Evolutionary conservation across 2,113 vertebrate genomes (phyloP).

Genomic region (Aix galericulata): DNA sequence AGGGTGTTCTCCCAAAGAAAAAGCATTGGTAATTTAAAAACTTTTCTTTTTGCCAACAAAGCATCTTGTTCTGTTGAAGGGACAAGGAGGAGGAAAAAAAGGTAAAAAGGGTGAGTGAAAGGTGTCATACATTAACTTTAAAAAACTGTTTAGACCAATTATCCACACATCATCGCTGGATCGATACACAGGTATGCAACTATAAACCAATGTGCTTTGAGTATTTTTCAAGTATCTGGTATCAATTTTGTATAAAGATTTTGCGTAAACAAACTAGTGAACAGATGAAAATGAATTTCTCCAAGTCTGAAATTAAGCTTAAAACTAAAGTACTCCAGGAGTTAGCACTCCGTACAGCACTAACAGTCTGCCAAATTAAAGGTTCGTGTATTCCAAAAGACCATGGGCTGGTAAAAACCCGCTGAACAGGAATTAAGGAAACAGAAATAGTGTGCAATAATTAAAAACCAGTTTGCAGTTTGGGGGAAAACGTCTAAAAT

Average conservation of each 20-base stretch:
- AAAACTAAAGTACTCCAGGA: slow-evolving; percentile 68
- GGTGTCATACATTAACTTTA: background rate
- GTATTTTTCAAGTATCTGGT: slow-evolving; percentile 73
- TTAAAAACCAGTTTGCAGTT: slow-evolving; percentile 64
- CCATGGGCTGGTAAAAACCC: slow-evolving; percentile 59
- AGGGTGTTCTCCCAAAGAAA: slow-evolving; percentile 18
- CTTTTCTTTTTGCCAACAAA: slow-evolving; percentile 31
- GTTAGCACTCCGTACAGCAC: slow-evolving; percentile 68
- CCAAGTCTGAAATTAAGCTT: slow-evolving; percentile 69
- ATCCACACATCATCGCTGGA: slow-evolving; percentile 27
- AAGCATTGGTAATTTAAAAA: slow-evolving; percentile 34
- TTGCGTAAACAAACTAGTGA: slow-evolving; percentile 66
- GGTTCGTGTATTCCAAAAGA: slow-evolving; percentile 51
- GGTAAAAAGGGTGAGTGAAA: slow-evolving; percentile 23
- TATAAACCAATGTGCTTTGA: slow-evolving; percentile 72
- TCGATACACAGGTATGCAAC: slow-evolving; percentile 17
- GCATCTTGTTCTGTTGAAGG: slow-evolving; percentile 49
- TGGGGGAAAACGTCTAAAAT: slow-evolving; percentile 65
- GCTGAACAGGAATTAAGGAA: slow-evolving; percentile 68
- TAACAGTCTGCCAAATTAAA: slow-evolving; percentile 65
- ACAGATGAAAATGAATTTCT: slow-evolving; percentile 58
- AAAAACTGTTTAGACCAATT: slow-evolving; percentile 20
- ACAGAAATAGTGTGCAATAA: slow-evolving; percentile 59
- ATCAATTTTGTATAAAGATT: slow-evolving; percentile 67
- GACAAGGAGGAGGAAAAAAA: slow-evolving; percentile 44